phyloP scores from a whole-genome alignment of 2,113 vertebrate species.

The Carassius auratus region DNA sequence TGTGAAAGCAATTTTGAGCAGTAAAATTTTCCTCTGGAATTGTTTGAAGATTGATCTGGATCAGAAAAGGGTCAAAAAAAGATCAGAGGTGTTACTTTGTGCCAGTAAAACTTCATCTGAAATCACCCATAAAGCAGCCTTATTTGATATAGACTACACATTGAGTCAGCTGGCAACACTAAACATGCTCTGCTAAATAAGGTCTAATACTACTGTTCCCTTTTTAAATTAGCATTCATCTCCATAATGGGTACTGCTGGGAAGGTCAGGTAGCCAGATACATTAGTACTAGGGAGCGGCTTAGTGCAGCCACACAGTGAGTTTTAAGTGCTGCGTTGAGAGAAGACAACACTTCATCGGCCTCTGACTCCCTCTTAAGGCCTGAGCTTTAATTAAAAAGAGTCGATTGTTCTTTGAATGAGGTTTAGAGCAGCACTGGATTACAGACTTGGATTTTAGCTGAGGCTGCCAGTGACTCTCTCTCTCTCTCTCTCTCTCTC shows the following conservation, averaged over 20 bases:
- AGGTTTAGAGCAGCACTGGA: neutral
- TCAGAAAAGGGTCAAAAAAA: neutral
- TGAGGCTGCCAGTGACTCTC: too few species aligned
- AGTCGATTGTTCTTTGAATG: neutral
- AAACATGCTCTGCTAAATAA: neutral
- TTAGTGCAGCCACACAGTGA: too few species aligned
- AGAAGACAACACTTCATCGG: neutral
- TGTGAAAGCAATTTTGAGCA: too few species aligned
- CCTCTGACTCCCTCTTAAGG: neutral
- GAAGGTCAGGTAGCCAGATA: neutral
- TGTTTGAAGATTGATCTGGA: neutral
- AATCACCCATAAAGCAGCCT: neutral
- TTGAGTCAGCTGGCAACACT: neutral
- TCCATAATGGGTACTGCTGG: constrained; percentile 6
- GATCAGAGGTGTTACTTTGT: neutral
- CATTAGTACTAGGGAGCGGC: neutral
- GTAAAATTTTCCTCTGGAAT: neutral
- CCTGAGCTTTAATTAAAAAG: constrained; percentile 43
- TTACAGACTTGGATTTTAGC: neutral
- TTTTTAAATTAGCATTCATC: constrained; percentile 35
- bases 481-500: neutral
- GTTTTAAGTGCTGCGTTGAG: neutral
- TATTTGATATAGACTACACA: too few species aligned
- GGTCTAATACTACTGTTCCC: neutral
- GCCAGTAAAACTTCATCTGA: neutral